Percentiles rank a stretch among this genome's conserved stretches.
phyloP scores from a whole-genome alignment of 2,888 invertebrate species.

The Tanypteryx hageni region DNA sequence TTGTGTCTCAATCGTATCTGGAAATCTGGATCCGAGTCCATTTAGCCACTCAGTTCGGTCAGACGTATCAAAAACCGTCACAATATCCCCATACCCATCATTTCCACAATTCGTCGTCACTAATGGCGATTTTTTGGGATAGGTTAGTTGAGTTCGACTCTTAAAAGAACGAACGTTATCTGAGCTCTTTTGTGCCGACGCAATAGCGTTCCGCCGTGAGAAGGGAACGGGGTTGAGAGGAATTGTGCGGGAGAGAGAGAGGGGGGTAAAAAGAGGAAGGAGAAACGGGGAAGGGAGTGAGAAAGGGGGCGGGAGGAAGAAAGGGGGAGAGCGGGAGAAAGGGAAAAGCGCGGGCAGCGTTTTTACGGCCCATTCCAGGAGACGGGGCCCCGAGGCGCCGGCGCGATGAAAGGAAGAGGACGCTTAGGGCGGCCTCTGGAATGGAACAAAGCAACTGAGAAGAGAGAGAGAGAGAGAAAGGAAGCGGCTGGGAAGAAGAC shows the following conservation, averaged over 20 bases:
- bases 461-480: background rate
- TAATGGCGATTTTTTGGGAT: no score
- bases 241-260: background rate
- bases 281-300: no score
- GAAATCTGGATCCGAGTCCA: no score
- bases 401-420: conserved; percentile 49
- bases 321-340: background rate
- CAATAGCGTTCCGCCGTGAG: no score
- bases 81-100: no score
- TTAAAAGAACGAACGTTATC: no score
- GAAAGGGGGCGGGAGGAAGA: background rate
- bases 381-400: conserved; percentile 44
- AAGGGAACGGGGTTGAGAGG: background rate
- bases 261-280: background rate
- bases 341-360: background rate
- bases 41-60: no score
- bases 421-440: conserved; percentile 5
- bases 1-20: no score
- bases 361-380: conserved; percentile 29
- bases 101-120: no score
- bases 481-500: background rate
- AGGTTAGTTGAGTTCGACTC: no score
- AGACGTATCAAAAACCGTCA: no score
- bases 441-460: background rate
- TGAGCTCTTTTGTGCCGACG: no score